Evolutionary conservation across 2,888 invertebrate genomes (phyloP).

Genomic region (Dendrolimus houi): DNA sequence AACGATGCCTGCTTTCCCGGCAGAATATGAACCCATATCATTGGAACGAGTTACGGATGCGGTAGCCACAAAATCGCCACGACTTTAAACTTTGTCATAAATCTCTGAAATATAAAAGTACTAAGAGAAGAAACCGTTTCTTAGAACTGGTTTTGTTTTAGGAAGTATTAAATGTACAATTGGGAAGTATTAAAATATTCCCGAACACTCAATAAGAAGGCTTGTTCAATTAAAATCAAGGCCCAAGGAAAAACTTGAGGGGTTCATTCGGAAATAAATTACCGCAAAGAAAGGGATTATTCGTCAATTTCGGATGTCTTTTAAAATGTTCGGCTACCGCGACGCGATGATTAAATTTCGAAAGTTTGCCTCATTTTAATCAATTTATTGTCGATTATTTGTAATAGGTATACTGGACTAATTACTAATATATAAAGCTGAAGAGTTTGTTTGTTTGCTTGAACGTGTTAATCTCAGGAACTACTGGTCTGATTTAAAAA

Average conservation of each 20-base stretch:
- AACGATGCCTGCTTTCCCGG: too few species aligned
- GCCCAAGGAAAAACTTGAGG: slow-evolving; percentile 21
- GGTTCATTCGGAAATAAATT: slow-evolving; percentile 34
- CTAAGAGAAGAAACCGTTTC: not conserved
- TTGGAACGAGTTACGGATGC: too few species aligned
- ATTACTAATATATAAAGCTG: too few species aligned
- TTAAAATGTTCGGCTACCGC: slow-evolving; percentile 28
- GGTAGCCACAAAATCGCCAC: too few species aligned
- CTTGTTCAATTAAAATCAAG: slow-evolving; percentile 31
- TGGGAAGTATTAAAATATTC: slow-evolving; percentile 3
- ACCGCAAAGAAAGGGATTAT: slow-evolving; percentile 37
- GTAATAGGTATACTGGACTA: too few species aligned
- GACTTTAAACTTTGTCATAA: too few species aligned
- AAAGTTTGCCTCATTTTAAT: slow-evolving; percentile 35
- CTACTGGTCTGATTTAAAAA: too few species aligned
- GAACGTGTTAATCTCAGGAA: too few species aligned
- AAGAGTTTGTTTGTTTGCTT: too few species aligned
- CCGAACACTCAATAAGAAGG: slow-evolving; percentile 9
- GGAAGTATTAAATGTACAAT: not conserved
- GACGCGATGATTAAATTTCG: slow-evolving; percentile 32
- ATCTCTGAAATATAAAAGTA: not conserved
- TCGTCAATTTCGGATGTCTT: slow-evolving; percentile 36
- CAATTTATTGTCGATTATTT: slow-evolving; percentile 23
- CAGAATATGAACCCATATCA: too few species aligned
- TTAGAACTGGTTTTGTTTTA: slow-evolving; percentile 3